phyloP scores from a whole-genome alignment of 1,140 invertebrate genomes.

The Drosophila kepulauana region DNA sequence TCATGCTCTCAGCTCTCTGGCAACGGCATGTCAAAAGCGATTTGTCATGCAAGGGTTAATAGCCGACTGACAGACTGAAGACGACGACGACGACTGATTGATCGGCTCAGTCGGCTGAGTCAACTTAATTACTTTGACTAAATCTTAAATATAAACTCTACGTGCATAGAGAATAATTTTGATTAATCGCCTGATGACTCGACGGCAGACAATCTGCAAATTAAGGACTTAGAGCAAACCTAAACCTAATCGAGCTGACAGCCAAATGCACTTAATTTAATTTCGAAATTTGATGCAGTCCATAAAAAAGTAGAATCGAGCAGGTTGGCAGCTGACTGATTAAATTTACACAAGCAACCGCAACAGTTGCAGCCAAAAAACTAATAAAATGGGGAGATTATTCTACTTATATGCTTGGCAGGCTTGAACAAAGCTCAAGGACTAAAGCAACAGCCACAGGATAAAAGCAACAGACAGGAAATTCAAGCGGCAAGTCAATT shows the following conservation, averaged over 20 bases:
- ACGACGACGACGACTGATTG: slow-evolving; percentile 42
- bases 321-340: slow-evolving; percentile 49
- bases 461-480: slow-evolving; percentile 5
- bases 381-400: slow-evolving; percentile 40
- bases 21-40: slow-evolving; percentile 37
- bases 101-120: slow-evolving; percentile 23
- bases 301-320: slow-evolving; percentile 28
- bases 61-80: slow-evolving; percentile 33
- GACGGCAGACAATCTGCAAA: neutral
- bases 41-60: slow-evolving; percentile 62
- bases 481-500: slow-evolving; percentile 62
- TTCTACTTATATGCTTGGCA: slow-evolving; percentile 52
- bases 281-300: slow-evolving; percentile 47
- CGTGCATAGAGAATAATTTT: neutral
- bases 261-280: slow-evolving; percentile 66
- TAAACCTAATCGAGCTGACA: slow-evolving; percentile 31
- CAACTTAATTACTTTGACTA: slow-evolving; percentile 30
- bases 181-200: slow-evolving; percentile 25
- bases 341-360: slow-evolving; percentile 77
- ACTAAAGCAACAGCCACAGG: neutral
- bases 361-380: slow-evolving; percentile 69
- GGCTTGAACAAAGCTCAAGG: slow-evolving; percentile 12
- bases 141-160: slow-evolving; percentile 1
- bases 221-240: neutral
- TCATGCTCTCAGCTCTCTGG: slow-evolving; percentile 32